phyloP scores from a whole-genome alignment of 2,797 vertebrate genomes.

The Platalea minor region DNA sequence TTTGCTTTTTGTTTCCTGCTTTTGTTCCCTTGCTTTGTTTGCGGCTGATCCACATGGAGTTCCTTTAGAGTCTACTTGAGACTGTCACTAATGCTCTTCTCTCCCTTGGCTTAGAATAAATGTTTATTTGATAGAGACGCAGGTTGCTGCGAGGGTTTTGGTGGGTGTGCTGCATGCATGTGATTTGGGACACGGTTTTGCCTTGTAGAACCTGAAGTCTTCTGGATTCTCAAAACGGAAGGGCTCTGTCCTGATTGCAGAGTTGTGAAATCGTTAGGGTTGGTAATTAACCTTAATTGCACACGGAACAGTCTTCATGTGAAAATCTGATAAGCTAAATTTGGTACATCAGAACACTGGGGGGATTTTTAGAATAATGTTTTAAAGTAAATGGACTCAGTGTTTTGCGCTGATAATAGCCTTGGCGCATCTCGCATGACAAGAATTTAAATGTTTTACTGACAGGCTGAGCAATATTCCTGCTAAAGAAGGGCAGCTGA shows the following conservation, averaged over 20 bases:
- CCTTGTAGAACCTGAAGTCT: background rate
- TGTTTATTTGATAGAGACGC: background rate
- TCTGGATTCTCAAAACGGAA: background rate
- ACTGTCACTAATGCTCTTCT: background rate
- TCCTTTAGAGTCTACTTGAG: background rate
- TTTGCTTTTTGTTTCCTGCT: background rate
- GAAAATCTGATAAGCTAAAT: background rate
- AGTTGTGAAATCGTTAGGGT: background rate
- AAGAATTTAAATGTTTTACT: background rate
- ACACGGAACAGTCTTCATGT: background rate
- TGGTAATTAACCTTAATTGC: background rate
- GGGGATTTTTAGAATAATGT: background rate
- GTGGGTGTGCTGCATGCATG: background rate
- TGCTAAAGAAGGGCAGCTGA: background rate
- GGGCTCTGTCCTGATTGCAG: background rate
- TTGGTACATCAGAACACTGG: background rate
- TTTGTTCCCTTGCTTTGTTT: slow-evolving; percentile 13
- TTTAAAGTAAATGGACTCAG: background rate
- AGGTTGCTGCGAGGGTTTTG: background rate
- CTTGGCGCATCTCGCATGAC: background rate
- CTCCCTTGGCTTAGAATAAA: background rate
- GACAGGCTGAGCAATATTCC: background rate
- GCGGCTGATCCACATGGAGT: background rate
- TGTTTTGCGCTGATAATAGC: background rate
- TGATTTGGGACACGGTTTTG: background rate